Base-by-base conservation (phyloP, 2,113 vertebrate species). In the Fulica atra region DNA sequence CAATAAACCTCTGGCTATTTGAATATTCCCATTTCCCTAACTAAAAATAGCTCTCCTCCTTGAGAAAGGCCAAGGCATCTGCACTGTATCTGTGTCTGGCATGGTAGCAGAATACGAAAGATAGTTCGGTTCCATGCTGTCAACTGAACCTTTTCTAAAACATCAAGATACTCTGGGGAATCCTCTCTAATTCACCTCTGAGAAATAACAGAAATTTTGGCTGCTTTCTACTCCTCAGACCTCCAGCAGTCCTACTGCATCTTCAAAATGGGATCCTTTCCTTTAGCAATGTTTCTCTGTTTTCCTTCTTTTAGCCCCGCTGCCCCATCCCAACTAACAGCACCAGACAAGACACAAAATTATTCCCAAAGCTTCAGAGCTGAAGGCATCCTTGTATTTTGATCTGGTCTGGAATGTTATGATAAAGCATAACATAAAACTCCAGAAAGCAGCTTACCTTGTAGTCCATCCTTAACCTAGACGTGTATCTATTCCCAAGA, bases 31-130 rank as follows among this genome's bases (percentile, higher is more conserved):
- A 64, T 93, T 92, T 89, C 57, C 82, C n/a, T 36, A 46, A 51
- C 38, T 89, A 81, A 92, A 94, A 95, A 94, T 81, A 94, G 66
- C 28, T 88, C 59, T 36, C 36, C 77, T 91, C 68, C 93, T 92
- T 93, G 88, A 95, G 94, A 96, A 96, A 95, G 77, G 95, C 80
- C 71, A 71, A 63, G 66, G 38, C 60, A 74, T 93, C 59, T 94
- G 72, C 0, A 0, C 74, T 74, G 20, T 70, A 35, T 89, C 87
- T 48, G 48, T 81, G 90, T 29, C 79, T 78, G 56, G 42, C 35
- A 64, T 16, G 25, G 38, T 60, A 88, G 81, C 36, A 57, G 81
- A 94, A 77, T 16, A 64, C n/a, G 25, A 64, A 74, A 33, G 33
- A 86, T 46, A 88, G 88, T 60, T 74, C 56, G 56, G 60, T 31